Conservation (phyloP, 2,888 invertebrate genomes). For the Philaethria dido region DNA sequence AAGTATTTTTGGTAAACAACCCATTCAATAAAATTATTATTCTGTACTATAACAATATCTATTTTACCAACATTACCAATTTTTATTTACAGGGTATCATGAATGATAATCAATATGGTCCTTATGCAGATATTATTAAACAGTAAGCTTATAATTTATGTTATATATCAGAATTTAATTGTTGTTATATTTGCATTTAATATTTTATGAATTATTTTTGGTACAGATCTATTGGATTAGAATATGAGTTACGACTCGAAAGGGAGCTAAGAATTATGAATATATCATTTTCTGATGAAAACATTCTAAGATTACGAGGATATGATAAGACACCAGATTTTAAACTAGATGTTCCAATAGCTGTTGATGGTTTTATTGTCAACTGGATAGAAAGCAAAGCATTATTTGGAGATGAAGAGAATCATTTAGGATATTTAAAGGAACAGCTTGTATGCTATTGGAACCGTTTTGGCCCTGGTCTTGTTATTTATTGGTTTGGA, state of each 20-base stretch:
- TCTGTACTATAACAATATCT: background rate
- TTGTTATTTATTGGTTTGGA: slow-evolving; percentile 98
- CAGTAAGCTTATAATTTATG: slow-evolving; percentile 85
- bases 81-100: slow-evolving; percentile 86
- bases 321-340: slow-evolving; percentile 98
- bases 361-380: slow-evolving; percentile 92
- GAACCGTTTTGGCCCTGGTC: slow-evolving; percentile 96
- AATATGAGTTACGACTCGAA: slow-evolving; percentile 91
- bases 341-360: slow-evolving; percentile 94
- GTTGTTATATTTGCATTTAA: background rate
- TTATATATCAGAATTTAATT: background rate
- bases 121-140: slow-evolving; percentile 90
- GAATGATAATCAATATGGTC: slow-evolving; percentile 93
- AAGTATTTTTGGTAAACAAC: slow-evolving; percentile 87
- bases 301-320: slow-evolving; percentile 90
- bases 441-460: slow-evolving; percentile 95
- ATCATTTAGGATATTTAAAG: slow-evolving; percentile 91
- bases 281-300: slow-evolving; percentile 87
- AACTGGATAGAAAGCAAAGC: slow-evolving; percentile 99
- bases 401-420: slow-evolving; percentile 93
- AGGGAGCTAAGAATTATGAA: slow-evolving; percentile 81
- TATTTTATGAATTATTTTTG: background rate
- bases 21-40: background rate
- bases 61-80: background rate
- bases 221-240: slow-evolving; percentile 90